These are phyloP conservation scores for Isichthys henryi DNA, from an alignment of 2,113 vertebrate species.

Conservation along the genomic window DNA sequence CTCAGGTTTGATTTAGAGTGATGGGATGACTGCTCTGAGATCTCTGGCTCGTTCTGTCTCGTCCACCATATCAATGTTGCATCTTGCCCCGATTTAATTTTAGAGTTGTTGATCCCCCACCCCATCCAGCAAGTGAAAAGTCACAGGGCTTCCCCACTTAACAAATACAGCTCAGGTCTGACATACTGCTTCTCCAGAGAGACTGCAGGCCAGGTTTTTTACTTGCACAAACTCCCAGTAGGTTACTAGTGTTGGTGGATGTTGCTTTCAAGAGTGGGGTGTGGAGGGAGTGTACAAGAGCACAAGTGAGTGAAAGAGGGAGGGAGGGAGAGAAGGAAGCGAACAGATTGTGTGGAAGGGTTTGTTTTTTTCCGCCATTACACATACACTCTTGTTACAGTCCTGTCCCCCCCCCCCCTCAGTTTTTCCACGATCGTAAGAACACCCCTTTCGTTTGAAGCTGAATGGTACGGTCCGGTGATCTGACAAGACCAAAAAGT, in stretches of 20 bases:
- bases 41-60: neutral
- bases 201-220: constrained; percentile 37
- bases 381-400: constrained; percentile 37
- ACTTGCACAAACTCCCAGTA: constrained; percentile 33
- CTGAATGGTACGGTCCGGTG: constrained; percentile 52
- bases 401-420: neutral
- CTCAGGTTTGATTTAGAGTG: neutral
- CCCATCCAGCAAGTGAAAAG: neutral
- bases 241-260: constrained; percentile 34
- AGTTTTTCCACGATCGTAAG: neutral
- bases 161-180: constrained; percentile 22
- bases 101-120: neutral
- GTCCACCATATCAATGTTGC: neutral
- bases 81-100: constrained; percentile 1
- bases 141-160: constrained; percentile 21
- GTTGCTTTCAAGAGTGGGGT: constrained; percentile 27
- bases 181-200: constrained; percentile 32
- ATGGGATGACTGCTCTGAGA: neutral
- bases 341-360: constrained; percentile 21
- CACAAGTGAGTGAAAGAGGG: constrained; percentile 22
- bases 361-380: neutral
- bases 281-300: constrained; percentile 28
- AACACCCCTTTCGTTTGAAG: constrained; percentile 42
- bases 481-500: constrained; percentile 70
- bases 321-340: constrained; percentile 10